Base-by-base conservation (phyloP, 1,140 invertebrate species). In the Drosophila burlai region DNA sequence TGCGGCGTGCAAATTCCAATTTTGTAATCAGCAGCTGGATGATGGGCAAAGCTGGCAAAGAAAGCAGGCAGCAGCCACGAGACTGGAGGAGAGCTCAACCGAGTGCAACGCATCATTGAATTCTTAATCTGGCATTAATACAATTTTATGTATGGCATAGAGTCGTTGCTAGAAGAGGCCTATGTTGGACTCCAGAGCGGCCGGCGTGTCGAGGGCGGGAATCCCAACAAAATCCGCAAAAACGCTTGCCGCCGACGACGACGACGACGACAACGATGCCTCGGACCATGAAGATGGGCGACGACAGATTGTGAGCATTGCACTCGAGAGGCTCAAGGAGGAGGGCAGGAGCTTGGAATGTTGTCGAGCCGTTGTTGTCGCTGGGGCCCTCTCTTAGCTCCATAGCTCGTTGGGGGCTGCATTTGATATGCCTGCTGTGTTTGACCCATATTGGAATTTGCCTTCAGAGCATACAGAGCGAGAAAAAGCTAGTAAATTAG, bases 401-500 rank as follows among this genome's bases (percentile, higher is more conserved):
- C 21, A 9, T 40, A 38, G 54, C 54, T 57, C 67, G 84, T 72
- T 63, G 63, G 69, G 83, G 76, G 74, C 74, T 78, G 76, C 77
- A 84, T 87, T 91, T 91, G 81, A 87, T 87, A 91, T 87, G 87
- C 85, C 69, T 89, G 81, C 81, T 91, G 81, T 91, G 81, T 91
- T 89, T 91, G 89, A 91, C 89, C 89, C 89, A 91, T 91, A 87
- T 89, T 91, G 83, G 83, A 91, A 91, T 91, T 91, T 80, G 81
- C 83, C 75, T 81, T 50, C 60, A 71, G 64, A 69, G 42, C 45
- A 62, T 58, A 66, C 61, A 59, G 50, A 18, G 11, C 8, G 1
- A 73, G 18, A 65, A 61, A 34, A 3, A 2, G 1, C 15, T 16
- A 40, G 15, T 24, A 11, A 11, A 11, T n/a, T 5, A 0, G 1